phyloP scores from a whole-genome alignment of 1,140 invertebrate species.

The Camponotus pennsylvanicus region DNA sequence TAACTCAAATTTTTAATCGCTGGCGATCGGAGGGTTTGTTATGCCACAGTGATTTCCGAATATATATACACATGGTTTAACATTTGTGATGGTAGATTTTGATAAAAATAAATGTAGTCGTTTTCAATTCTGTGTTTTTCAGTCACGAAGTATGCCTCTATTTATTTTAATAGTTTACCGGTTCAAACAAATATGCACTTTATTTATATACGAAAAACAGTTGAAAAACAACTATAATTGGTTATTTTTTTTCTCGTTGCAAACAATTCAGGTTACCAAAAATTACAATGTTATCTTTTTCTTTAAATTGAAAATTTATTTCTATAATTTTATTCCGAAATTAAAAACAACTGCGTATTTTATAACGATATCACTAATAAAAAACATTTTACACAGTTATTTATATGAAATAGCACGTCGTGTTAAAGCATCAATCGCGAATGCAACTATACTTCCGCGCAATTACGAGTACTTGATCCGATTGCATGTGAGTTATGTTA shows the following conservation, averaged over 20 bases:
- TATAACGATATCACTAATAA: background rate
- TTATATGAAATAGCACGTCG: background rate
- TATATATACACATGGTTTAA: background rate
- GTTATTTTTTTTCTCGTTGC: background rate
- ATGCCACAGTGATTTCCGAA: background rate
- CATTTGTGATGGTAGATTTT: constrained; percentile 17
- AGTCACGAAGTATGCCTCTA: background rate
- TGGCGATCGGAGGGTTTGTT: background rate
- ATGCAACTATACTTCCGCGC: background rate
- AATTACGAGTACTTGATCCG: background rate
- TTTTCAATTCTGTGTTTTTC: constrained; percentile 39
- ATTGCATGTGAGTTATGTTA: background rate
- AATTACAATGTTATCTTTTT: background rate
- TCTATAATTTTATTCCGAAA: background rate
- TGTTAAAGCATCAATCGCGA: background rate
- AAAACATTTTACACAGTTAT: background rate
- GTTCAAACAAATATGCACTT: constrained; percentile 2
- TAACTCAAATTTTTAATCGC: constrained; percentile 4
- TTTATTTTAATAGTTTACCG: constrained; percentile 26
- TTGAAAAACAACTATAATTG: constrained; percentile 11
- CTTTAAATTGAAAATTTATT: background rate
- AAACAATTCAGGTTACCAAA: background rate
- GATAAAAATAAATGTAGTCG: constrained; percentile 44
- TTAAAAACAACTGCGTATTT: background rate
- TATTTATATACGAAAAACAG: background rate